Conservation (phyloP, 2,888 invertebrate genomes). For the Melikaiella ostensackeni region DNA sequence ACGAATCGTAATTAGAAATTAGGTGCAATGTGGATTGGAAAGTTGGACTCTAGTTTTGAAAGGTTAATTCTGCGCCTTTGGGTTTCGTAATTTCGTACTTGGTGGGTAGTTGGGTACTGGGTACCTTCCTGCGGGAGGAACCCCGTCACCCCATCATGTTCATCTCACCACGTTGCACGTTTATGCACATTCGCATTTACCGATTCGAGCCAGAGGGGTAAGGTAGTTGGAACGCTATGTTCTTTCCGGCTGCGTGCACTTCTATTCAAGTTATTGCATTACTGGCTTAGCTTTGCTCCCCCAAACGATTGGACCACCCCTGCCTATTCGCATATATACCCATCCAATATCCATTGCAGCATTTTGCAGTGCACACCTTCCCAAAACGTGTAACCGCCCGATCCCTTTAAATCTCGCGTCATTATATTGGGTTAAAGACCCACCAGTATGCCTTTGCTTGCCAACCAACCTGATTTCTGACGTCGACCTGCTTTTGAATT, state of each 20-base stretch:
- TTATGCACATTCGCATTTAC: conserved; percentile 44
- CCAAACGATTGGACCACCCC: conserved; percentile 53
- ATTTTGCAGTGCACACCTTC: conserved; percentile 70
- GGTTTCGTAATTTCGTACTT: conserved; percentile 9
- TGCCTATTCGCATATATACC: conserved; percentile 60
- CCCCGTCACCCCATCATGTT: conserved; percentile 51
- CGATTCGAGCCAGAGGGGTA: conserved; percentile 41
- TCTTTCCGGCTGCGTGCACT: conserved; percentile 72
- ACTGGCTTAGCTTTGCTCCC: conserved; percentile 69
- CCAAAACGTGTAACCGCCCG: conserved; percentile 61
- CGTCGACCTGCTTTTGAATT: conserved; percentile 23
- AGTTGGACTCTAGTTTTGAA: conserved; percentile 17
- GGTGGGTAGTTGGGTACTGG: conserved; percentile 35
- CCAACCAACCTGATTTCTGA: conserved; percentile 38
- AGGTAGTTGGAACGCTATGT: conserved; percentile 59
- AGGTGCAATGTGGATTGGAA: neutral
- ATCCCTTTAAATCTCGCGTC: conserved; percentile 61
- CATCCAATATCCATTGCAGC: conserved; percentile 56
- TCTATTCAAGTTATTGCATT: conserved; percentile 75
- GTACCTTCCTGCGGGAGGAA: conserved; percentile 53
- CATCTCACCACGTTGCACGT: conserved; percentile 47
- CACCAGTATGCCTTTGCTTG: conserved; percentile 8
- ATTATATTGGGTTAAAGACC: conserved; percentile 40
- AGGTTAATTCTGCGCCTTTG: conserved; percentile 29
- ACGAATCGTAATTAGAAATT: too few relatives aligned